phyloP scores from a whole-genome alignment of 2,113 vertebrate genomes.

The Tetrao urogallus region DNA sequence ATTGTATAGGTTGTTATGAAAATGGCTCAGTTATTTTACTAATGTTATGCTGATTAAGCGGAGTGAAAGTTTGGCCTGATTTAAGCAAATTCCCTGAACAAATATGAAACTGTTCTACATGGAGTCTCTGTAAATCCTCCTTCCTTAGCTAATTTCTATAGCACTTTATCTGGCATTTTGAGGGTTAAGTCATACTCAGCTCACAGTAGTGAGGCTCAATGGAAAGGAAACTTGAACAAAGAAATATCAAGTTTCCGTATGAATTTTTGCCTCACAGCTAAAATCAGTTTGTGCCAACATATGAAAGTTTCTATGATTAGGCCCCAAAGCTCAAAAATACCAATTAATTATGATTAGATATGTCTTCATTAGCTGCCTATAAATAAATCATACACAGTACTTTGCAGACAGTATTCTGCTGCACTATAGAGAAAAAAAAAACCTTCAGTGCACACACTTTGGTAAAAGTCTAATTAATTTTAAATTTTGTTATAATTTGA shows the following conservation, averaged over 20 bases:
- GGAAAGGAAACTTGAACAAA: slow-evolving; percentile 39
- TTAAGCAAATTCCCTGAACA: neutral
- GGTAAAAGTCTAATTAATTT: slow-evolving; percentile 74
- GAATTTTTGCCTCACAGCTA: slow-evolving; percentile 57
- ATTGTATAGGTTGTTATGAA: neutral
- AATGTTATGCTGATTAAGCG: neutral
- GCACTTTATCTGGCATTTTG: neutral
- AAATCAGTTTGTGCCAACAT: slow-evolving; percentile 56
- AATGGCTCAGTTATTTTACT: neutral
- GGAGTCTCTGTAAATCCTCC: neutral
- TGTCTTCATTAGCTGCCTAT: slow-evolving; percentile 82
- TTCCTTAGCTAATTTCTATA: neutral
- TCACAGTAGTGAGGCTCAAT: neutral
- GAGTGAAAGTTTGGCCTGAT: neutral
- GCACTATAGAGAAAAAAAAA: slow-evolving; percentile 61
- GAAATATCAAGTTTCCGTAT: slow-evolving; percentile 17
- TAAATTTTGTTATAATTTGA: slow-evolving; percentile 56
- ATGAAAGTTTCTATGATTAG: slow-evolving; percentile 75
- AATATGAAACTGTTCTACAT: neutral
- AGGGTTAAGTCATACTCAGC: slow-evolving; percentile 27
- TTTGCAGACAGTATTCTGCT: slow-evolving; percentile 57
- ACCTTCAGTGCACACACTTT: slow-evolving; percentile 26
- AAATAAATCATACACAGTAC: slow-evolving; percentile 80
- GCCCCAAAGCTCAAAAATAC: slow-evolving; percentile 77
- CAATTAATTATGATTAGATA: slow-evolving; percentile 84